Base-by-base conservation (phyloP, 2,113 vertebrate genomes). In the Corythornis cristatus region DNA sequence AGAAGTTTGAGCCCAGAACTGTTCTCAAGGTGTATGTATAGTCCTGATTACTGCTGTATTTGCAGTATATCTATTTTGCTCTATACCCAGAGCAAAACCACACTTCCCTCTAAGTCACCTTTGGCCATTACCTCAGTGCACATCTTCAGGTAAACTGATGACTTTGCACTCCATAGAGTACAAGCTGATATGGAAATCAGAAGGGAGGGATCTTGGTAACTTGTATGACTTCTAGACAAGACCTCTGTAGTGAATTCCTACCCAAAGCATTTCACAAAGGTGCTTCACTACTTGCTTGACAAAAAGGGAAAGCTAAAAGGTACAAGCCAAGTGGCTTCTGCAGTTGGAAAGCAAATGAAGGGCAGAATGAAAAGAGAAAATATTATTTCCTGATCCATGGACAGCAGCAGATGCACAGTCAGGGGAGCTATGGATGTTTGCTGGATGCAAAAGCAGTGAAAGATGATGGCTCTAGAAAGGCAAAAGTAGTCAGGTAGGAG, bases 401-500 rank as follows among this genome's bases (percentile, higher is more conserved):
- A 15, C 46, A 74, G 48, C 26, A 87, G 50, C 13, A 68, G 85
- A 60, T 58, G 28, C 18, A 31, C 4, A 2, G 9, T 15, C 89
- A 76, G 81, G 29, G 26, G 90, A 91, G 33, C 46, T 93, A 80
- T 42, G 60, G 57, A 15, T 82, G 46, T 65, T 90, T 7, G 5
- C 35, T 93, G 61, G 16, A 19, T 89, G 33, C 29, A 66, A 90
- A 95, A 90, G 28, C 66, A 89, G 28, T 87, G 90, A 89, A 93
- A 93, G 72, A 86, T 85, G 78, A 92, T 50, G 61, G 72, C 45
- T 88, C 28, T 54, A 86, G 65, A 66, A 97, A 94, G 94, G 25
- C 6, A 54, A 82, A 80, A 81, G 9, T 54, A 70, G 28, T 88
- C 75, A 96, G 8, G 1, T 10, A 80, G 79, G 61, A 91, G 33